Conservation (phyloP, 1,140 invertebrate species). For the Conopomorpha cramerella region DNA sequence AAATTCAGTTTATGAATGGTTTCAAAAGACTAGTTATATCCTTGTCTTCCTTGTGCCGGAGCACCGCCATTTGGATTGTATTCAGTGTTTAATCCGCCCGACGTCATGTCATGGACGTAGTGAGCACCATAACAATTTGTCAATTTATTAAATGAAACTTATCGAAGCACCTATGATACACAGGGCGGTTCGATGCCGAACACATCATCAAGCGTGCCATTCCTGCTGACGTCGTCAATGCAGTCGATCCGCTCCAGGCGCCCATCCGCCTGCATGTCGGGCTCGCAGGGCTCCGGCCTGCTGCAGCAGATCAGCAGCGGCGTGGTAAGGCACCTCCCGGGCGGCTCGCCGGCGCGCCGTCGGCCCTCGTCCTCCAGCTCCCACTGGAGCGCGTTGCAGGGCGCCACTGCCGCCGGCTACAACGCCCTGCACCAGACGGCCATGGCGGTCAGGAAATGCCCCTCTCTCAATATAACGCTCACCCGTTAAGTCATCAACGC, state of each 20-base stretch:
- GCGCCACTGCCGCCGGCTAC: constrained; percentile 63
- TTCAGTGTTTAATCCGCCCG: too few species aligned
- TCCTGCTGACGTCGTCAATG: constrained; percentile 80
- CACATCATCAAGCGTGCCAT: constrained; percentile 84
- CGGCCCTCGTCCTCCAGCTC: constrained; percentile 62
- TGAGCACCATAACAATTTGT: too few species aligned
- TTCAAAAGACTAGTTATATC: too few species aligned
- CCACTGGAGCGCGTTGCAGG: constrained; percentile 67
- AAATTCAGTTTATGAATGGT: too few species aligned
- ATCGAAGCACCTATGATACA: too few species aligned
- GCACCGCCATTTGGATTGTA: too few species aligned
- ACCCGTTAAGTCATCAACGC: constrained; percentile 54
- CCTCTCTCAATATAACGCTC: constrained; percentile 69
- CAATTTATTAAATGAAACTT: too few species aligned
- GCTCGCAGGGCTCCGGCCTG: constrained; percentile 74
- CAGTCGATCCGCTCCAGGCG: constrained; percentile 79
- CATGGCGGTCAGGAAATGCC: constrained; percentile 78
- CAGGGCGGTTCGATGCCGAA: constrained; percentile 86
- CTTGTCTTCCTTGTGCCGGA: too few species aligned
- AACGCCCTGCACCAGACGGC: constrained; percentile 49
- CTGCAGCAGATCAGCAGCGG: constrained; percentile 83
- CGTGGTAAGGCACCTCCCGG: constrained; percentile 44
- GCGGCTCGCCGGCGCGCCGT: constrained; percentile 64
- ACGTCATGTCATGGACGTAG: too few species aligned
- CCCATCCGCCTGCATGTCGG: constrained; percentile 68